These are phyloP conservation scores for Strongylocentrotus purpuratus DNA, from an alignment of 35 echinoderm and acorn worm species.

Conservation along the genomic window DNA sequence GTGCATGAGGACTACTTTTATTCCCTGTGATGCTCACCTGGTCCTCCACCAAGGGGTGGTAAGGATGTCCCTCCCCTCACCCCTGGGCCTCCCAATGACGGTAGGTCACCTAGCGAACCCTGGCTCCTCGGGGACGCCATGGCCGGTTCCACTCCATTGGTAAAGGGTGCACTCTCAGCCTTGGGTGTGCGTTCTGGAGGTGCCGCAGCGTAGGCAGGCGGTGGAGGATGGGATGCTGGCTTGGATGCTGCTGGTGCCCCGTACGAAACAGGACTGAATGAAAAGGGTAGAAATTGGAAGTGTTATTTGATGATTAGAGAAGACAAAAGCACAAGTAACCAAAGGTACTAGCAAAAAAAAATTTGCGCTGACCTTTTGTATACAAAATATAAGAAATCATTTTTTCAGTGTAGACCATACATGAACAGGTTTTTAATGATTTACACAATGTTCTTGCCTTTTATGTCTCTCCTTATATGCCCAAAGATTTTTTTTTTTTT, in stretches of 20 bases:
- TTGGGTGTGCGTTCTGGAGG: not conserved
- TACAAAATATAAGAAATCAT: too few relatives aligned
- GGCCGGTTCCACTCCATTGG: not conserved
- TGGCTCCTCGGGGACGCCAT: not conserved
- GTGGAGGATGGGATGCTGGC: slow-evolving; percentile 15
- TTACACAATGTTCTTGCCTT: too few relatives aligned
- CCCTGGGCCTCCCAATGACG: slow-evolving; percentile 56
- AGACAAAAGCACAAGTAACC: not conserved
- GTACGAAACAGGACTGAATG: not conserved
- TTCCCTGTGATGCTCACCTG: slow-evolving; percentile 26
- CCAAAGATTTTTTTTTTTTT: not conserved
- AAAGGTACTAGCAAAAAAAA: not conserved
- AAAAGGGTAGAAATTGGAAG: not conserved
- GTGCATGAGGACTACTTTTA: too few relatives aligned
- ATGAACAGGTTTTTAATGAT: too few relatives aligned
- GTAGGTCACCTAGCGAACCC: slow-evolving; percentile 45
- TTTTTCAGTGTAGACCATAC: not conserved
- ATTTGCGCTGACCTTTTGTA: too few relatives aligned
- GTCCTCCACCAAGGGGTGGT: slow-evolving; percentile 51
- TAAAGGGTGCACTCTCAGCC: not conserved
- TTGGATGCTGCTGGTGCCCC: not conserved
- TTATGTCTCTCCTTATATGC: too few relatives aligned
- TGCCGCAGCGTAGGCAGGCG: not conserved
- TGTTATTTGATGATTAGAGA: not conserved
- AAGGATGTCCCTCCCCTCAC: slow-evolving; percentile 51